These are phyloP conservation scores for Clarias platycephalus DNA, from an alignment of 2,797 vertebrate species.

Conservation along the genomic window DNA sequence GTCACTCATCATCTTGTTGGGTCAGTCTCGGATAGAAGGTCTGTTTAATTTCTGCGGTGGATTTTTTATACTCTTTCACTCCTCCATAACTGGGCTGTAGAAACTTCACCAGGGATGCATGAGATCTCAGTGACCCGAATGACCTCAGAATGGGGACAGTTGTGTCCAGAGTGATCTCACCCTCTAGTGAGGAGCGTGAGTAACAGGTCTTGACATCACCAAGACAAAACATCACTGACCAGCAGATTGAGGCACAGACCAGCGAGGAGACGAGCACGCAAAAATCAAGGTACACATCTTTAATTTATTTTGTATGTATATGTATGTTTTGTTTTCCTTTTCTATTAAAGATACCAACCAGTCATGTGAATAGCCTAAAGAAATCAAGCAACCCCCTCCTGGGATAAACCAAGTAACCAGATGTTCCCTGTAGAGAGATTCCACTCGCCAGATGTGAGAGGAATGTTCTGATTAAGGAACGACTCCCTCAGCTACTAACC, in stretches of 20 bases:
- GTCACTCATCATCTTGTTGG: neutral
- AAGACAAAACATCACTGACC: neutral
- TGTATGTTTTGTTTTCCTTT: neutral
- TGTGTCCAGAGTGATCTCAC: slow-evolving; percentile 42
- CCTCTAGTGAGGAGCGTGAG: slow-evolving; percentile 14
- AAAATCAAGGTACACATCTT: slow-evolving; percentile 11
- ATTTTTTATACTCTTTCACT: neutral
- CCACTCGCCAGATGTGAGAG: slow-evolving; percentile 47
- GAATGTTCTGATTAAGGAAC: slow-evolving; percentile 43
- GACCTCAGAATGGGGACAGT: slow-evolving; percentile 36
- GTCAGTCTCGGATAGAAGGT: neutral
- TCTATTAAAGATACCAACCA: neutral
- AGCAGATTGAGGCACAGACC: slow-evolving; percentile 1
- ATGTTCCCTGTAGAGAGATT: slow-evolving; percentile 47
- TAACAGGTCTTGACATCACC: slow-evolving; percentile 48
- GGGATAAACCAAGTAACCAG: slow-evolving; percentile 34
- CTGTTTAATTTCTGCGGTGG: neutral
- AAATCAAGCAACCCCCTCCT: slow-evolving; percentile 18
- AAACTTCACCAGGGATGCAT: slow-evolving; percentile 16
- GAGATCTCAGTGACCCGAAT: slow-evolving; percentile 18
- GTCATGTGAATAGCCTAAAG: neutral
- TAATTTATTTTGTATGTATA: neutral
- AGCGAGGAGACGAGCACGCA: neutral
- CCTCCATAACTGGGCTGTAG: neutral
- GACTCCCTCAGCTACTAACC: slow-evolving; percentile 25